phyloP scores from a whole-genome alignment of 2,113 vertebrate genomes.

The Mus musculus region DNA sequence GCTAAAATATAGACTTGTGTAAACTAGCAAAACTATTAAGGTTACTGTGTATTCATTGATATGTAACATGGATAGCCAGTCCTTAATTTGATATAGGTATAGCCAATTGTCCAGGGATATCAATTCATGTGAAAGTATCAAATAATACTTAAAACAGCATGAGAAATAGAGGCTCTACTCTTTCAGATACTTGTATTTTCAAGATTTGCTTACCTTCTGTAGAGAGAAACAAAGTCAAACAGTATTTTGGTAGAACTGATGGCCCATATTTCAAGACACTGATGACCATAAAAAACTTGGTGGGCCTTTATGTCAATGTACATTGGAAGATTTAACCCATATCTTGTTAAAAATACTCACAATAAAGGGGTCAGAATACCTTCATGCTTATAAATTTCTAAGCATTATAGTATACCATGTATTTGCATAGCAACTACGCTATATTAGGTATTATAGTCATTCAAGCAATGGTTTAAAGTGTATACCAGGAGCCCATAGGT shows the following conservation, averaged over 20 bases:
- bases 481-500: too few relatives aligned
- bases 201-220: neutral
- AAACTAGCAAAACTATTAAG: neutral
- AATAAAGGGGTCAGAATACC: neutral
- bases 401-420: neutral
- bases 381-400: neutral
- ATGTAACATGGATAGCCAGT: neutral
- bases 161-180: too few relatives aligned
- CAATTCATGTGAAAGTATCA: neutral
- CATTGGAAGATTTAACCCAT: neutral
- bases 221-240: neutral
- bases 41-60: neutral
- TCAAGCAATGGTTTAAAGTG: neutral
- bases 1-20: neutral
- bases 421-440: neutral
- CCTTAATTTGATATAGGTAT: neutral
- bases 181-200: neutral
- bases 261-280: neutral
- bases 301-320: neutral
- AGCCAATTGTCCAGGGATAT: neutral
- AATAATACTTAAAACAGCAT: neutral
- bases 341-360: neutral
- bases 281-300: neutral
- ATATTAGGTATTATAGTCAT: neutral
- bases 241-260: neutral